A percentile compares a stretch with the other conserved stretches of the same genome.
These are phyloP conservation scores for Tenebrosternarchus preto DNA, from an alignment of 2,113 vertebrate species.

Conservation along the genomic window DNA sequence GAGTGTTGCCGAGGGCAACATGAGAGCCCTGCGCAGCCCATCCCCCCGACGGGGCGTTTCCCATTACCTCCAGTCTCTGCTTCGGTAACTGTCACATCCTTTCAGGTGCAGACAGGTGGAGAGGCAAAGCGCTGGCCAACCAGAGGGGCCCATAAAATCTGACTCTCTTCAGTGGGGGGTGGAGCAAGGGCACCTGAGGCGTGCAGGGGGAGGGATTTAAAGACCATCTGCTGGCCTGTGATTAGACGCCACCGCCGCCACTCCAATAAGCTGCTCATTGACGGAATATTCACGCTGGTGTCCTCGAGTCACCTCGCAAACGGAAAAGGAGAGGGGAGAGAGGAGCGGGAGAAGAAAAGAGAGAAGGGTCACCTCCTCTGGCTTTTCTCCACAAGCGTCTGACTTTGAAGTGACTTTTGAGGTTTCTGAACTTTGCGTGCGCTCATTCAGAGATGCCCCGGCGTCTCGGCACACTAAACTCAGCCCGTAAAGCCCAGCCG, in stretches of 20 bases:
- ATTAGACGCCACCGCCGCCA: constrained; percentile 82
- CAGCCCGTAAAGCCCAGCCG: constrained; percentile 24
- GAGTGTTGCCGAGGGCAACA: constrained; percentile 7
- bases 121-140: no score
- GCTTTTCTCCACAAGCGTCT: constrained; percentile 37
- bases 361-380: constrained; percentile 39
- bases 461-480: constrained; percentile 12
- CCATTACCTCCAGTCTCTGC: background rate
- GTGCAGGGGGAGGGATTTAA: constrained; percentile 68
- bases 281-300: constrained; percentile 70
- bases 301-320: constrained; percentile 60
- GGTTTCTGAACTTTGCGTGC: constrained; percentile 44
- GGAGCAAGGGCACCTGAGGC: constrained; percentile 47
- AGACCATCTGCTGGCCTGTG: constrained; percentile 73
- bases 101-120: background rate
- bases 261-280: constrained; percentile 77
- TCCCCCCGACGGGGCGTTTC: no score
- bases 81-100: no score
- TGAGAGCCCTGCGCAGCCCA: background rate
- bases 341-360: background rate
- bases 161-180: constrained; percentile 33
- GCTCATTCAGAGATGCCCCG: constrained; percentile 36
- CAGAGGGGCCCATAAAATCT: background rate
- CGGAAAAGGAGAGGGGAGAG: constrained; percentile 41
- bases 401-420: constrained; percentile 57